Percentiles rank a stretch among this genome's conserved stretches.
Conservation (phyloP, 2,888 invertebrate species). For the Drosophila cyrtoloma region DNA sequence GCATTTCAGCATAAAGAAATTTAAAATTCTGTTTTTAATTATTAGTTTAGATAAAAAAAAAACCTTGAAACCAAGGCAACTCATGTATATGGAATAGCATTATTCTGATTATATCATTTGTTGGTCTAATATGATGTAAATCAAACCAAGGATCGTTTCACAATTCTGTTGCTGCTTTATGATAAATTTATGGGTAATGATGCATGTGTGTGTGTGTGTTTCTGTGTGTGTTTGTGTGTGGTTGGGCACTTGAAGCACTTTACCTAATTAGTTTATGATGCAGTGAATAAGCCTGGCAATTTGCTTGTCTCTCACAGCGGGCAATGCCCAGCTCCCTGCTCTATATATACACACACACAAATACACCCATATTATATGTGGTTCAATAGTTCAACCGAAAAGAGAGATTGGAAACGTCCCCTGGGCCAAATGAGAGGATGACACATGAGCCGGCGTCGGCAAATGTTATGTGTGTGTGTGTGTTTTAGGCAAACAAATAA, state of each 20-base stretch:
- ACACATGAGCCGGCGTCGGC: conserved; percentile 53
- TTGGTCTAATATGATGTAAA: background rate
- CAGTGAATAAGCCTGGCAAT: conserved; percentile 52
- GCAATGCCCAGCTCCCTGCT: conserved; percentile 20
- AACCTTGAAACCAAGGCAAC: background rate
- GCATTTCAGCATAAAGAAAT: background rate
- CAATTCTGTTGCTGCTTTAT: conserved; percentile 13
- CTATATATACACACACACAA: background rate
- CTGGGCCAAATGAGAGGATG: conserved; percentile 34
- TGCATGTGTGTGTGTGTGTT: background rate
- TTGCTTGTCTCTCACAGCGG: conserved; percentile 57
- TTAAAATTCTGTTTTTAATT: background rate
- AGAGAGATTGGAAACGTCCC: conserved; percentile 15
- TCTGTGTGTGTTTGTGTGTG: conserved; percentile 7
- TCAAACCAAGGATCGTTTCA: conserved; percentile 12
- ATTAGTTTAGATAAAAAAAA: background rate
- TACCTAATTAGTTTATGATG: conserved; percentile 63
- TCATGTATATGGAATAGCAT: background rate
- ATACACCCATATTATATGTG: conserved; percentile 1
- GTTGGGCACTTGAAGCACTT: conserved; percentile 50
- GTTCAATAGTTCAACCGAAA: conserved; percentile 44
- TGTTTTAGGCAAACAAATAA: conserved; percentile 68
- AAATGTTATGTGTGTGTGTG: conserved; percentile 24
- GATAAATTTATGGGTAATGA: conserved; percentile 9
- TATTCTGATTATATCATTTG: too few species aligned